Evolutionary conservation across 1,140 invertebrate genomes (phyloP), one percentile per base, ranked within the genome.

Genomic region (Eumeta japonica): DNA sequence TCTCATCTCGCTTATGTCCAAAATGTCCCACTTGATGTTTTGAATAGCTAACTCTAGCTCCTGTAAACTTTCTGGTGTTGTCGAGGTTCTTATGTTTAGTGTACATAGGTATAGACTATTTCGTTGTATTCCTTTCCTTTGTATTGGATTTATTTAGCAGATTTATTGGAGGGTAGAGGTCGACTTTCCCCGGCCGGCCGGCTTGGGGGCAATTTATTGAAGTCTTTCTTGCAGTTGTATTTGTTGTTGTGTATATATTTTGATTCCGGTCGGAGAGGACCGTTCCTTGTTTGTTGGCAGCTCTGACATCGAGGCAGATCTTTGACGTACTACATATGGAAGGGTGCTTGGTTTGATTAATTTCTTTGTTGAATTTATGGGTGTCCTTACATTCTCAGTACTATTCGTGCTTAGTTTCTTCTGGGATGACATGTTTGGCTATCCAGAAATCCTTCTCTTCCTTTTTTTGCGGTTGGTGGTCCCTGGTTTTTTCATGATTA

Each of bases 1-100:
- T n/a, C n/a, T n/a, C n/a, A n/a, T n/a, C n/a, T n/a, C n/a, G n/a
- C n/a, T n/a, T n/a, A n/a, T n/a, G n/a, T n/a, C n/a, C n/a, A n/a
- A n/a, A n/a, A n/a, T n/a, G n/a, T n/a, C n/a, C n/a, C n/a, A n/a
- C n/a, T n/a, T n/a, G n/a, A n/a, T n/a, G n/a, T n/a, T n/a, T n/a
- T n/a, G n/a, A n/a, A n/a, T n/a, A n/a, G n/a, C n/a, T n/a, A n/a
- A n/a, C n/a, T n/a, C n/a, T n/a, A n/a, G n/a, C n/a, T n/a, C n/a
- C n/a, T n/a, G n/a, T n/a, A n/a, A n/a, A n/a, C 44, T 51, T 31
- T 55, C 48, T 32, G 33, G 27, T 37, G 44, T 45, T 49, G 44
- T 49, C n/a, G 49, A 28, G 9, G 47, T 45, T 36, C 42, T 9
- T 37, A 43, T 47, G 30, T 53, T 53, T 10, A 47, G 28, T 37